Conservation (phyloP, 2,113 vertebrate genomes). For the Tetrao urogallus region DNA sequence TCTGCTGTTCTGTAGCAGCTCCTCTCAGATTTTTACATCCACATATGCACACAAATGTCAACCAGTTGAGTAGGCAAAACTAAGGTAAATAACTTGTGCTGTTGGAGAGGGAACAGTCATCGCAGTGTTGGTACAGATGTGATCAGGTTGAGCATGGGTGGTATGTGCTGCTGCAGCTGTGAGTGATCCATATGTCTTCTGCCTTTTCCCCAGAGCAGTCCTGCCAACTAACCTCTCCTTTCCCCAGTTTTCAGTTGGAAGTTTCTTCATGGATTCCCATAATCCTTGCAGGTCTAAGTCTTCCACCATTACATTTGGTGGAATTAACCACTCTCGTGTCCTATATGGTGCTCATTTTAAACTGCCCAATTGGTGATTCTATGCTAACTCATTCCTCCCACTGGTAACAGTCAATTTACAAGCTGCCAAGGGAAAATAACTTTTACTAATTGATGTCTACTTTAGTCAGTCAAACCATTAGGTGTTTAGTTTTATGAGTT, state of each 20-base stretch:
- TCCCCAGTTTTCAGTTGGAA: neutral
- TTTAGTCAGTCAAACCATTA: too few relatives aligned
- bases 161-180: neutral
- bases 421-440: neutral
- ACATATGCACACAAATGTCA: neutral
- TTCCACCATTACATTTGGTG: neutral
- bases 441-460: neutral
- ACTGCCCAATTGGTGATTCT: neutral
- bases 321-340: neutral
- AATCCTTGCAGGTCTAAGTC: neutral
- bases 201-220: neutral
- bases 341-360: neutral
- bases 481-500: too few relatives aligned
- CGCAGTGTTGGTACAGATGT: neutral
- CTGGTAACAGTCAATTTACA: neutral
- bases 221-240: neutral
- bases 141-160: neutral
- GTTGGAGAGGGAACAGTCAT: neutral
- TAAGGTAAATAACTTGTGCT: neutral
- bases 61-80: neutral
- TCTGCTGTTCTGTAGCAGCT: neutral
- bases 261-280: neutral
- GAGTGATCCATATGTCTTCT: neutral
- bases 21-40: neutral
- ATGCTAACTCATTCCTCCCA: neutral